Percentiles rank a stretch among this genome's conserved stretches.
phyloP scores from a whole-genome alignment of 1,140 invertebrate species.

The Camponotus floridanus region DNA sequence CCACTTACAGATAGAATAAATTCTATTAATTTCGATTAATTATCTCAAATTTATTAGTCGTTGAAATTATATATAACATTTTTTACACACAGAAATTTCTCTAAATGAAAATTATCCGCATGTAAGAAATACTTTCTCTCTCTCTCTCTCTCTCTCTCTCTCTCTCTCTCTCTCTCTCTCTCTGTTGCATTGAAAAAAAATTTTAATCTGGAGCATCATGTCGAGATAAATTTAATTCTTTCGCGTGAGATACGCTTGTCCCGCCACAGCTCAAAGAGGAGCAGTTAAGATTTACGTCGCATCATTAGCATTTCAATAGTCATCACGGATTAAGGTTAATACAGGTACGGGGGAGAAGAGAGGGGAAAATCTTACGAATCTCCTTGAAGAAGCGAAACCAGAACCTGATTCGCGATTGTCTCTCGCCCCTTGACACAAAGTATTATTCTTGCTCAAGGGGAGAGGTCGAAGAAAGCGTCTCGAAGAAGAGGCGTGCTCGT shows the following conservation, averaged over 20 bases:
- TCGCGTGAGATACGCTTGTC: neutral
- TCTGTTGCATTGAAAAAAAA: neutral
- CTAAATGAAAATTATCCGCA: neutral
- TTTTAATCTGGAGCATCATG: neutral
- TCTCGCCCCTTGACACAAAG: neutral
- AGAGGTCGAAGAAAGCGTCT: neutral
- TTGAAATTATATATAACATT: neutral
- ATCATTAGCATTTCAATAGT: constrained; percentile 24
- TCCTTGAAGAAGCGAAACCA: neutral
- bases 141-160: too few relatives aligned
- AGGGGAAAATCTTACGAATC: neutral
- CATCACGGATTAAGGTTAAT: constrained; percentile 19
- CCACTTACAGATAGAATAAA: constrained; percentile 13
- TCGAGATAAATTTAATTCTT: neutral
- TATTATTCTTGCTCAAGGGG: constrained; percentile 37
- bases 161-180: too few relatives aligned
- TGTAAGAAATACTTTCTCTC: too few relatives aligned
- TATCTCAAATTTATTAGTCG: neutral
- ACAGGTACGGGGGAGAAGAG: neutral
- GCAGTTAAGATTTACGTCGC: constrained; percentile 3
- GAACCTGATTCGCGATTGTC: neutral
- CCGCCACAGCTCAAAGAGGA: neutral
- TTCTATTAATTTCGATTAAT: neutral
- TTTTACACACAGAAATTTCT: neutral
- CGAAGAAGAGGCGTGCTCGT: neutral